Evolutionary conservation across 2,113 vertebrate genomes (phyloP).

Genomic region (Platichthys stellatus): DNA sequence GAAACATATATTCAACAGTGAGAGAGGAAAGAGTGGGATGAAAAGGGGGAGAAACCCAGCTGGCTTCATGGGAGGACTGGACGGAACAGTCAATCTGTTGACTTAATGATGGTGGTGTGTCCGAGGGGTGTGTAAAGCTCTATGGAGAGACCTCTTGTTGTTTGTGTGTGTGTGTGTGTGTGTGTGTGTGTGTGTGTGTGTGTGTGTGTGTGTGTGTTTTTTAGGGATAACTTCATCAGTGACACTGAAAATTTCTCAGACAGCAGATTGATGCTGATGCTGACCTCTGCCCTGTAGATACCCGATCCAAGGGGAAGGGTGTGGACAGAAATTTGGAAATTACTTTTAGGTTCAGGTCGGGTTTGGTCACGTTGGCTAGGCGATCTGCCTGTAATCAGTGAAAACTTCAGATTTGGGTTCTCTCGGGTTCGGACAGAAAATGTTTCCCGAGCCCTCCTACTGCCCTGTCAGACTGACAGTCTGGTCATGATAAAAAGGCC

Average conservation of each 20-base stretch:
- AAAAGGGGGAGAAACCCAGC: constrained; percentile 27
- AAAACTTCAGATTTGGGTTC: not conserved
- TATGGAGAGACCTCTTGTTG: not conserved
- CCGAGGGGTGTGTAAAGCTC: constrained; percentile 19
- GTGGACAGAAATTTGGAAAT: too few relatives aligned
- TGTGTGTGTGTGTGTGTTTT: not conserved
- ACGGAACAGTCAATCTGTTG: constrained; percentile 24
- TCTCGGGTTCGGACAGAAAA: too few relatives aligned
- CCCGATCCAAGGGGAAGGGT: not conserved
- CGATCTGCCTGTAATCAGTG: too few relatives aligned
- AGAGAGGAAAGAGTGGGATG: not conserved
- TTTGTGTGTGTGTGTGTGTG: not conserved
- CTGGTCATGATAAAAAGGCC: not conserved
- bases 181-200: not conserved
- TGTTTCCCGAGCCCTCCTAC: too few relatives aligned
- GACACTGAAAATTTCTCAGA: not conserved
- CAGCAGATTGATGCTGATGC: not conserved
- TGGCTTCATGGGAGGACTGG: constrained; percentile 34
- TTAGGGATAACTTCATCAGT: not conserved
- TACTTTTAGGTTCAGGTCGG: too few relatives aligned
- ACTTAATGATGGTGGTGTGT: constrained; percentile 53
- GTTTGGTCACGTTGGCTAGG: too few relatives aligned
- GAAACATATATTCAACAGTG: constrained; percentile 8
- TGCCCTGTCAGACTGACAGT: too few relatives aligned
- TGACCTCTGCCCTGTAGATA: not conserved